Evolutionary conservation across 2,113 vertebrate species (phyloP).

Genomic region (Calidris pugnax): DNA sequence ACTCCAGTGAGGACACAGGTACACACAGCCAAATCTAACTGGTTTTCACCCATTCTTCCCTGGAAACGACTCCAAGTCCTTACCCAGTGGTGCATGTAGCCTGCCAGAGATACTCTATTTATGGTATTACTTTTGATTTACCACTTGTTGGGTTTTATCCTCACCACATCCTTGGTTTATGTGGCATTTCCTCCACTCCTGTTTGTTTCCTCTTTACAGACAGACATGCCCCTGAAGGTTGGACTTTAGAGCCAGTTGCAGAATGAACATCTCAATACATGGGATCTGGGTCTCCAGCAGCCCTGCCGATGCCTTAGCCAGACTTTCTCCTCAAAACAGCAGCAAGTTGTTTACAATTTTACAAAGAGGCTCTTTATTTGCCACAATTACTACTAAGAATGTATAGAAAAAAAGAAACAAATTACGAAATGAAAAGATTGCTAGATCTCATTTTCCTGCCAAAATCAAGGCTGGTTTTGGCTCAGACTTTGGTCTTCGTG

Average conservation of each 20-base stretch:
- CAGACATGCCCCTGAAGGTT: not conserved
- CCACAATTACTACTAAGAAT: not conserved
- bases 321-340: not conserved
- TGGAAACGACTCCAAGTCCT: not conserved
- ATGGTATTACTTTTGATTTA: not conserved
- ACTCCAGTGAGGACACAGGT: not conserved
- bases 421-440: not conserved
- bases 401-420: not conserved
- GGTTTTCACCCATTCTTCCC: not conserved
- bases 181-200: not conserved
- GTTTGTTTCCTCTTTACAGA: not conserved
- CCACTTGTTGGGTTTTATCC: not conserved
- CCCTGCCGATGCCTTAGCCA: not conserved
- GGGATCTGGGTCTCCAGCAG: not conserved
- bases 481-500: not conserved
- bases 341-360: not conserved
- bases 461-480: not conserved
- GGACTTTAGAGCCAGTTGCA: not conserved
- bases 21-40: not conserved
- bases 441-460: not conserved
- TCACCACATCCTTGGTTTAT: not conserved
- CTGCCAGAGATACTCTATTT: not conserved
- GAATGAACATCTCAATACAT: not conserved
- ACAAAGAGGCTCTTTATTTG: not conserved
- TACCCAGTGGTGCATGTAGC: accelerated